Evolutionary conservation across 2,797 vertebrate species (phyloP).

Genomic region (Anguilla obscura): DNA sequence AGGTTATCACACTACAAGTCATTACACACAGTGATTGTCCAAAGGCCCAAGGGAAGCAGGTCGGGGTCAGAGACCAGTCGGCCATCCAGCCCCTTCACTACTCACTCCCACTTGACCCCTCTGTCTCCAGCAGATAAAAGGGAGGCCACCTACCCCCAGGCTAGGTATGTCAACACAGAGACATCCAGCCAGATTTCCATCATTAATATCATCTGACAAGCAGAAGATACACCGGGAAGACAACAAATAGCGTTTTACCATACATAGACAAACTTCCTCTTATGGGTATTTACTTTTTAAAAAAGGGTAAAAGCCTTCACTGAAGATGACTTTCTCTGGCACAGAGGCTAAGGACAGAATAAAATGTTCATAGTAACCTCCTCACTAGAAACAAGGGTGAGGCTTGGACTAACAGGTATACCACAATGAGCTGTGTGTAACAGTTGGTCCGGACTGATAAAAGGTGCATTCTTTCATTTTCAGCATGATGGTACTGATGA

Average conservation of each 20-base stretch:
- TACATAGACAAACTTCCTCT: background rate
- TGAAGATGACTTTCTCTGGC: background rate
- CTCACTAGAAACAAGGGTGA: background rate
- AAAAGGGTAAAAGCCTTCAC: conserved; percentile 4
- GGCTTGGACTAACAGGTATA: background rate
- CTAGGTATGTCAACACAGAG: conserved; percentile 27
- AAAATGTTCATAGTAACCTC: background rate
- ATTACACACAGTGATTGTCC: conserved; percentile 30
- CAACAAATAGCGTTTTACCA: conserved; percentile 17
- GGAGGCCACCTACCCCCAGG: conserved; percentile 1
- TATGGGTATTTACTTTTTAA: background rate
- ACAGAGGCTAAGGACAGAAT: background rate
- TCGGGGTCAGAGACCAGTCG: conserved; percentile 10
- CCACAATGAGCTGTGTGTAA: background rate
- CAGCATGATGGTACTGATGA: background rate
- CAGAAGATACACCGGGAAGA: conserved; percentile 33
- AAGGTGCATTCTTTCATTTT: background rate
- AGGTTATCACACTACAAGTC: conserved; percentile 23
- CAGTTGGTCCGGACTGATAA: background rate
- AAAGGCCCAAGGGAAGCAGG: conserved; percentile 28
- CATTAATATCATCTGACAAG: conserved; percentile 31
- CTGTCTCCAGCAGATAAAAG: conserved; percentile 30
- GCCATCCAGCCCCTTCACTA: background rate
- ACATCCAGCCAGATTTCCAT: background rate
- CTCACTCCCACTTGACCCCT: conserved; percentile 32